Evolutionary conservation across 2,888 invertebrate genomes (phyloP), one percentile per base, ranked within the genome.

Genomic region (Branchipolynoe longqiensis): DNA sequence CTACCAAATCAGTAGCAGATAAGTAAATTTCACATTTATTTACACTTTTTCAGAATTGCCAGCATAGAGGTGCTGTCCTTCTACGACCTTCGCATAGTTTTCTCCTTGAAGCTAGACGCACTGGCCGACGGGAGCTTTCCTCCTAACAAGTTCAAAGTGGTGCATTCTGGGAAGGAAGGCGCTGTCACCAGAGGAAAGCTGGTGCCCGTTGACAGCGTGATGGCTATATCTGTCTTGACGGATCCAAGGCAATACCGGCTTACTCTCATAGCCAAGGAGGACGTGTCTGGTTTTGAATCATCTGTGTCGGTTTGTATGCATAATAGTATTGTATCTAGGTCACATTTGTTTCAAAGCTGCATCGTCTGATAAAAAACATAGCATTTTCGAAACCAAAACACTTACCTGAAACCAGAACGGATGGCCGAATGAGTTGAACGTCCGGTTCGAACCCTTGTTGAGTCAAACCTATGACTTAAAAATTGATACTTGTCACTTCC

Each of bases 21-120:
- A n/a, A n/a, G n/a, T n/a, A n/a, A n/a, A n/a, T n/a, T 48, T 48
- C 12, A 18, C 48, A 48, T 4, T 56, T 18, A 1, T 85, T 54
- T 25, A 14, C 28, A 54, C 0, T 54, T 78, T 41, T 85, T 22
- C 83, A 88, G 88, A 12, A 82, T 88, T 18, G 81, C 56, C 33
- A 48, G 18, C 25, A 64, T 88, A 2, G n/a, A 83, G 56, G 87
- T 87, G 12, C 59, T 41, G 14, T 89, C 89, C 12, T 89, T 89
- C 82, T 88, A 89, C 48, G 86, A 85, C 58, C 81, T 88, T 2
- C 33, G 84, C 14, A 82, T 88, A 2, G 56, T 25, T 3, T 86
- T 86, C 38, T 41, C 83, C 25, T 54, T 87, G 14, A 48, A n/a
- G 3, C 4, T 33, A 3, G 62, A 64, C n/a, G 56, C 62, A 41